These are phyloP conservation scores for Brachionus manjavacas DNA, from an alignment of 1,140 invertebrate genomes.

Conservation along the genomic window DNA sequence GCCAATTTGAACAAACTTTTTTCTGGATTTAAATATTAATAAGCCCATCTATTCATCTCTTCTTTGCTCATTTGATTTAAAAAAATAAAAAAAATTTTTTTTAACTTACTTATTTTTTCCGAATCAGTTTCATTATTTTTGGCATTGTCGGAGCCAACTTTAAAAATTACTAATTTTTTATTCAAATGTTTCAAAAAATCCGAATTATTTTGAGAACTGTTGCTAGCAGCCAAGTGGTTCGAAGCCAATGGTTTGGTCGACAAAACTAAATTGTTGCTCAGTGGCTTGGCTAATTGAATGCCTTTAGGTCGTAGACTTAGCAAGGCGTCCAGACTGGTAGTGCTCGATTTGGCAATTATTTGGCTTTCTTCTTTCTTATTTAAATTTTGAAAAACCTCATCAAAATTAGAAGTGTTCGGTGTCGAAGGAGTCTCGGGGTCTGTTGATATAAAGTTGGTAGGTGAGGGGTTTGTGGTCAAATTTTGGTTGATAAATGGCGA, in stretches of 20 bases:
- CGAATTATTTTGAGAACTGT: neutral
- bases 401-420: neutral
- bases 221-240: neutral
- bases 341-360: neutral
- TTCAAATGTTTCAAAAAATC: conserved; percentile 18
- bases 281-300: neutral
- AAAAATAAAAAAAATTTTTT: no score
- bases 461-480: neutral
- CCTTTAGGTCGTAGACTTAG: neutral
- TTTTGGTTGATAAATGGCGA: neutral
- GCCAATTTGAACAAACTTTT: no score
- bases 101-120: conserved; percentile 10
- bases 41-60: no score
- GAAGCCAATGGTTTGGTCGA: neutral
- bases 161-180: conserved; percentile 27
- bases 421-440: neutral
- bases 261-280: neutral
- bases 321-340: neutral
- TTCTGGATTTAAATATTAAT: no score
- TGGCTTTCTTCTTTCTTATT: neutral
- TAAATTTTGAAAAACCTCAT: conserved; percentile 3
- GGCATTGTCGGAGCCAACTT: neutral
- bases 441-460: conserved; percentile 13
- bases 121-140: neutral
- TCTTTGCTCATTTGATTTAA: no score